Percentiles rank a stretch among this genome's conserved stretches.
phyloP scores from a whole-genome alignment of 1,140 invertebrate genomes.

The Diploscapter pachys region DNA sequence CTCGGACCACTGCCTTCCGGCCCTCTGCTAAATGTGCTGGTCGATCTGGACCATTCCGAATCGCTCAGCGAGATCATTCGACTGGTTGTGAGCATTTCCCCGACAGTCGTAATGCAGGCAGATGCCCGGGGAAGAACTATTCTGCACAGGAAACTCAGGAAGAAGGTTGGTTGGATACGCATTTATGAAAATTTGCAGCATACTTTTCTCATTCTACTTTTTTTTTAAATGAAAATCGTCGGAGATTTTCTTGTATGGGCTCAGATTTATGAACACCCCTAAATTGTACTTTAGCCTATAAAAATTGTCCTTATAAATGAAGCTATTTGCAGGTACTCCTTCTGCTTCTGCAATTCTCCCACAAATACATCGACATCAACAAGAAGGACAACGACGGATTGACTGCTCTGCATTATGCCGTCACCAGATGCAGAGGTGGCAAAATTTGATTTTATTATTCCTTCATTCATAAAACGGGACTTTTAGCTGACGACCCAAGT shows the following conservation, averaged over 20 bases:
- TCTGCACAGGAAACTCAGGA: conserved; percentile 1
- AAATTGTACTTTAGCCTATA: too few relatives aligned
- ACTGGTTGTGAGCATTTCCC: background rate
- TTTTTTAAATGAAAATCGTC: too few relatives aligned
- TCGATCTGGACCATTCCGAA: conserved; percentile 5
- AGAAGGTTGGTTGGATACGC: too few relatives aligned
- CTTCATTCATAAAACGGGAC: too few relatives aligned
- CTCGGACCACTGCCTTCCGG: conserved; percentile 9
- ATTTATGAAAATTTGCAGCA: too few relatives aligned
- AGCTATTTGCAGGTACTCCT: conserved; percentile 1
- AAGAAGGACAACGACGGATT: background rate
- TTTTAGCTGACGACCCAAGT: too few relatives aligned
- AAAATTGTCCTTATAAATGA: too few relatives aligned
- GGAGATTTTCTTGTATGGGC: too few relatives aligned
- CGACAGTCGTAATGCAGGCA: conserved; percentile 4
- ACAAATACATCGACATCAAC: conserved; percentile 6
- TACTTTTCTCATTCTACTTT: too few relatives aligned
- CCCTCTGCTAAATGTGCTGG: conserved; percentile 13
- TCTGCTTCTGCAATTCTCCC: background rate
- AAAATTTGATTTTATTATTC: too few relatives aligned
- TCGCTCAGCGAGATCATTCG: conserved; percentile 3
- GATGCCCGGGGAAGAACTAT: conserved; percentile 1
- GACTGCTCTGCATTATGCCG: conserved; percentile 10
- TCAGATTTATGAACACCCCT: too few relatives aligned
- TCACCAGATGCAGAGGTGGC: background rate